Conservation (phyloP, 2,888 invertebrate genomes). For the Euzophera pinguis region DNA sequence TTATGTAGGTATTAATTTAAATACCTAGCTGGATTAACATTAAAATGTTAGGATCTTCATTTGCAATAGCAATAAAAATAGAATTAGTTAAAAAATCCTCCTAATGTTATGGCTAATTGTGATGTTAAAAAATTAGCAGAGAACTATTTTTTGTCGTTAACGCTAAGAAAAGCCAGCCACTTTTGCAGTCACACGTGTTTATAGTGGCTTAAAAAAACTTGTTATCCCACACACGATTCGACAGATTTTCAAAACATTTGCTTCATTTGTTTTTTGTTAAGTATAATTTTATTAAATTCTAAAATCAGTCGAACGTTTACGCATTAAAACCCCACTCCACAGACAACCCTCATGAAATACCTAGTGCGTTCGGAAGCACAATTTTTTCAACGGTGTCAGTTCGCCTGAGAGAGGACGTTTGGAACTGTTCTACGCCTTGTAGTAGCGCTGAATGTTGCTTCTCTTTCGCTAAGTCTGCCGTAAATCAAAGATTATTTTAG, state of each 20-base stretch:
- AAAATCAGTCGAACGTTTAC: background rate
- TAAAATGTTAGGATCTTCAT: conserved; percentile 9
- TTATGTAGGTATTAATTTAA: conserved; percentile 18
- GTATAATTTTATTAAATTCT: background rate
- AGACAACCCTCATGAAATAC: conserved; percentile 68
- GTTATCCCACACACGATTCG: background rate
- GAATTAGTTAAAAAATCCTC: too few species aligned
- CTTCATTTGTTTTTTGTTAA: background rate
- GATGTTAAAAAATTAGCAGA: background rate
- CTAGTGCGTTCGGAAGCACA: conserved; percentile 91
- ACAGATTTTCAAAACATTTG: conserved; percentile 1
- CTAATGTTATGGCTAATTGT: background rate
- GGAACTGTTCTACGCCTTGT: conserved; percentile 88
- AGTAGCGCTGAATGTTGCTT: conserved; percentile 87
- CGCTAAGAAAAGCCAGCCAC: background rate
- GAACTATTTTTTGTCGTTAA: background rate
- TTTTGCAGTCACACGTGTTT: background rate
- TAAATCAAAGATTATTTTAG: conserved; percentile 25
- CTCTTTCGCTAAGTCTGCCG: conserved; percentile 86
- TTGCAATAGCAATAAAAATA: background rate
- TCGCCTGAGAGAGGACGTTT: conserved; percentile 86
- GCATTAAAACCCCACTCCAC: conserved; percentile 5
- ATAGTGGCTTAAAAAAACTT: background rate
- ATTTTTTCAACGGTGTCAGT: conserved; percentile 91
- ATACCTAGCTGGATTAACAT: conserved; percentile 18